These are phyloP conservation scores for Buceros bicornis DNA, from an alignment of 2,797 vertebrate genomes.

Conservation along the genomic window DNA sequence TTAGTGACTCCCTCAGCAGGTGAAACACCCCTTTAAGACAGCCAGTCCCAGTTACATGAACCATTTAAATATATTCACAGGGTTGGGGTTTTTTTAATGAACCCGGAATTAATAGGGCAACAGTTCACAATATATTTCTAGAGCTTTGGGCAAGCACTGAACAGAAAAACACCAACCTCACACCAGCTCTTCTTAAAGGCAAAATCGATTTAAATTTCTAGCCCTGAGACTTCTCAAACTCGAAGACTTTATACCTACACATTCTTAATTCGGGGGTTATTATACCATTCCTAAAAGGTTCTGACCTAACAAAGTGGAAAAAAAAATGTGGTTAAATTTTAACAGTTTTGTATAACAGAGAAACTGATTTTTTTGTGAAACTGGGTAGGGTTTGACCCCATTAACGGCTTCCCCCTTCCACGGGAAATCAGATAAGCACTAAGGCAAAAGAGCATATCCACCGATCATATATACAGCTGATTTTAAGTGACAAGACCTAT, in stretches of 20 bases:
- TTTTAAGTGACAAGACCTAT: not conserved
- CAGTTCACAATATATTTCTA: not conserved
- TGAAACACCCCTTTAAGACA: not conserved
- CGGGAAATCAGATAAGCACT: not conserved
- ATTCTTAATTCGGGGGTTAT: not conserved
- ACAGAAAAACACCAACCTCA: not conserved
- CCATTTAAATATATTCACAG: not conserved
- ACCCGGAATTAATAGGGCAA: not conserved
- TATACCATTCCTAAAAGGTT: not conserved
- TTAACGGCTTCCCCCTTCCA: not conserved
- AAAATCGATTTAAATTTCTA: not conserved
- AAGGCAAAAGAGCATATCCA: not conserved
- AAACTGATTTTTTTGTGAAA: not conserved
- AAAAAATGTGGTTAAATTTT: not conserved
- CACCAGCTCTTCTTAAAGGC: not conserved
- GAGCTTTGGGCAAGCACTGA: not conserved
- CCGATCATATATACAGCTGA: not conserved
- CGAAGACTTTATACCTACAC: not conserved
- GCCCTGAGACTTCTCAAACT: not conserved
- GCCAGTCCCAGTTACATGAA: not conserved
- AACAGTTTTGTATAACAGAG: not conserved
- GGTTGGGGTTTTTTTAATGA: not conserved
- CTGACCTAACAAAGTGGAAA: not conserved
- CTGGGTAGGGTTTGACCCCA: not conserved
- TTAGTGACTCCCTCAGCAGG: not conserved